Percentiles rank a stretch among this genome's conserved stretches.
Evolutionary conservation across 2,888 invertebrate genomes (phyloP).

Genomic region (Pheosia gnoma): DNA sequence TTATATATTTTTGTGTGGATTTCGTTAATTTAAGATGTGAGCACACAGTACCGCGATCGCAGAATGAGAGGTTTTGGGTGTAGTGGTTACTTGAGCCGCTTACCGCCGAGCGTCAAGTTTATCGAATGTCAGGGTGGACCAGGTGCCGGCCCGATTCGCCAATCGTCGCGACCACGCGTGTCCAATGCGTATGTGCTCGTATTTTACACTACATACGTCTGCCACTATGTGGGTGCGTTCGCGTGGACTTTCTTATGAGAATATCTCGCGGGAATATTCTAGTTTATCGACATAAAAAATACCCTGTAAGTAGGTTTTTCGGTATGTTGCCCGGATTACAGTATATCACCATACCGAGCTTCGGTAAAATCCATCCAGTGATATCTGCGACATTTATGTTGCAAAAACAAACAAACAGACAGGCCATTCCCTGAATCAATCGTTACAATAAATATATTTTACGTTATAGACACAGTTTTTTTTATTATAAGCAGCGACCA

Average conservation of each 20-base stretch:
- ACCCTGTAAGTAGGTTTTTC: too few relatives aligned
- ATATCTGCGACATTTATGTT: too few relatives aligned
- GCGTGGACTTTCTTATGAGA: not conserved
- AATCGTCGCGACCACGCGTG: slow-evolving; percentile 23
- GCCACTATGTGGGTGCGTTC: not conserved
- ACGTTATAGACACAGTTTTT: too few relatives aligned
- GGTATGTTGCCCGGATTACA: too few relatives aligned
- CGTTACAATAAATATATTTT: too few relatives aligned
- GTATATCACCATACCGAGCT: too few relatives aligned
- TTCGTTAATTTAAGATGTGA: slow-evolving; percentile 27
- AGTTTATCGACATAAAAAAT: not conserved
- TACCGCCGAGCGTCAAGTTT: slow-evolving; percentile 49
- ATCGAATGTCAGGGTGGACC: slow-evolving; percentile 72
- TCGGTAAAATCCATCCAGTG: too few relatives aligned
- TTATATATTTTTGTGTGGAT: slow-evolving; percentile 18
- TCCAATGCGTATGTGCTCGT: slow-evolving; percentile 14
- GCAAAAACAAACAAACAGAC: too few relatives aligned
- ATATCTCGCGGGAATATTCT: not conserved
- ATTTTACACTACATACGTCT: not conserved
- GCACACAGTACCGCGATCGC: slow-evolving; percentile 33
- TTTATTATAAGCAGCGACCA: too few relatives aligned
- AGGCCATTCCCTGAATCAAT: too few relatives aligned
- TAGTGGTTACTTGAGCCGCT: slow-evolving; percentile 35
- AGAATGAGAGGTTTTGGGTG: slow-evolving; percentile 44
- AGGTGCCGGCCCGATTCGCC: slow-evolving; percentile 37